Percentiles rank a stretch among this genome's conserved stretches.
Evolutionary conservation across 1,140 invertebrate species (phyloP).

Genomic region (Melipona quadrifasciata): DNA sequence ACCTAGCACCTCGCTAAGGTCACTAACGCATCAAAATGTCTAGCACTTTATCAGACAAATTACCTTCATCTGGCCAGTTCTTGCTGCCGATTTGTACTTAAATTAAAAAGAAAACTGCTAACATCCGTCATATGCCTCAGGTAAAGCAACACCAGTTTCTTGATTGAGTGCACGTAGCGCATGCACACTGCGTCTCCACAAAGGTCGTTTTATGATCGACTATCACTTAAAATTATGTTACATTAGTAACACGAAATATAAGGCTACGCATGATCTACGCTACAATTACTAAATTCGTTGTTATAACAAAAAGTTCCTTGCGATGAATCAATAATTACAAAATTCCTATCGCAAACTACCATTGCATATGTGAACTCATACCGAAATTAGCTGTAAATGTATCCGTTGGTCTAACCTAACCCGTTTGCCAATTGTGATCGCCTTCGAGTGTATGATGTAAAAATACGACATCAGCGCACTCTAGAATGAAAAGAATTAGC

Average conservation of each 20-base stretch:
- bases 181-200: constrained; percentile 38
- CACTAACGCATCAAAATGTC: background rate
- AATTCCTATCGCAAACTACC: constrained; percentile 31
- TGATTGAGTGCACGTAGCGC: constrained; percentile 46
- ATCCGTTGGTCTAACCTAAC: constrained; percentile 40
- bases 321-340: background rate
- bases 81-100: constrained; percentile 43
- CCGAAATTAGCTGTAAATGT: constrained; percentile 49
- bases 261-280: background rate
- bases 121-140: constrained; percentile 60
- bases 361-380: constrained; percentile 36
- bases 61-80: constrained; percentile 69
- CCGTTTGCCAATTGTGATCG: constrained; percentile 9
- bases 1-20: background rate
- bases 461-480: background rate
- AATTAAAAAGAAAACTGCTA: constrained; percentile 27
- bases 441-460: constrained; percentile 12
- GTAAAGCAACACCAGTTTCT: constrained; percentile 38
- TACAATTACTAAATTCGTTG: background rate
- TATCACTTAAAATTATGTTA: constrained; percentile 35
- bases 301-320: background rate
- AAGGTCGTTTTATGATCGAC: constrained; percentile 34
- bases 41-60: background rate
- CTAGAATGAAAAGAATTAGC: background rate
- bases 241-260: background rate